Evolutionary conservation across 2,113 vertebrate species (phyloP).

Genomic region (Anseranas semipalmata): DNA sequence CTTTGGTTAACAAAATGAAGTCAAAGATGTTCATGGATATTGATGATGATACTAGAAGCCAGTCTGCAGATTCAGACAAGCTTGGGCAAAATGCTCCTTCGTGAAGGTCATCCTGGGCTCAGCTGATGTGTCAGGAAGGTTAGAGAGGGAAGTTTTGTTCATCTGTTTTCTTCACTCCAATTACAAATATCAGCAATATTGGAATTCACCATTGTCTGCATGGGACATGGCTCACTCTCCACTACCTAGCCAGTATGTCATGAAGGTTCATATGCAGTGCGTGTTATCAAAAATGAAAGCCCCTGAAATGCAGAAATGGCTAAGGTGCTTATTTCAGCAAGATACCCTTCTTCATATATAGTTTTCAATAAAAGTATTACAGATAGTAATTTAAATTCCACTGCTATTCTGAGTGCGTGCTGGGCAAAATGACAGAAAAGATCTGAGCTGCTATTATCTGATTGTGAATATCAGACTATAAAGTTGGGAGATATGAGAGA

Average conservation of each 20-base stretch:
- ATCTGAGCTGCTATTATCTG: constrained; percentile 25
- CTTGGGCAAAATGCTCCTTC: background rate
- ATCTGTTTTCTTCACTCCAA: constrained; percentile 1
- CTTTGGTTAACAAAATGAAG: background rate
- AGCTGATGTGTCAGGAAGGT: constrained; percentile 10
- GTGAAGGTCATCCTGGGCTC: background rate
- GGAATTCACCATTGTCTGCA: constrained; percentile 24
- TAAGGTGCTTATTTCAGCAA: constrained; percentile 45
- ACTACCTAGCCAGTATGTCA: background rate
- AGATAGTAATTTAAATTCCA: constrained; percentile 38
- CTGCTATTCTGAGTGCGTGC: background rate
- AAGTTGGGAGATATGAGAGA: background rate
- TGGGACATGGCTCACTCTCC: background rate
- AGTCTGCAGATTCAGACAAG: background rate
- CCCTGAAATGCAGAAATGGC: background rate
- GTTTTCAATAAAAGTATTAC: constrained; percentile 38
- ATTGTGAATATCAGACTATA: constrained; percentile 24
- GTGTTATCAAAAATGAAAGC: background rate
- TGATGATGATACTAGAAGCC: background rate
- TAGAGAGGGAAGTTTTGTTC: constrained; percentile 33
- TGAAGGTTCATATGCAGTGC: background rate
- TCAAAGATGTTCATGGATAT: background rate
- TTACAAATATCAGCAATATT: background rate
- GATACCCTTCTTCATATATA: background rate
- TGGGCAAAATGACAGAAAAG: constrained; percentile 6